phyloP scores from a whole-genome alignment of 2,797 vertebrate genomes.

The Calcarius lapponicus region DNA sequence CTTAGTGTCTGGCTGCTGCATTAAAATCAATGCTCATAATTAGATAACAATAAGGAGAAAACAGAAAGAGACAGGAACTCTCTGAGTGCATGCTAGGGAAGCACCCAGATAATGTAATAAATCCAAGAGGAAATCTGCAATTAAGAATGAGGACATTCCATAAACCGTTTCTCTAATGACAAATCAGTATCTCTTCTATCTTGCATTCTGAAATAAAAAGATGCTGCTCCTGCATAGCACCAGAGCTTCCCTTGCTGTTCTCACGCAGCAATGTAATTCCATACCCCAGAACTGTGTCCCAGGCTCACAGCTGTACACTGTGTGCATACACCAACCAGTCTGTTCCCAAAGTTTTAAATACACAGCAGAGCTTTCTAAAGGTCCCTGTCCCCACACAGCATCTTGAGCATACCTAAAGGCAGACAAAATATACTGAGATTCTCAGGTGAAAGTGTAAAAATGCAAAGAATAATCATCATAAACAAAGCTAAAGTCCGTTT shows the following conservation, averaged over 20 bases:
- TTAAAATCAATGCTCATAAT: constrained; percentile 19
- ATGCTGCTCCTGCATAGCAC: neutral
- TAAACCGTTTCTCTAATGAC: neutral
- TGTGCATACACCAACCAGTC: neutral
- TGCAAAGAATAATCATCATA: neutral
- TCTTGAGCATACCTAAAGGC: neutral
- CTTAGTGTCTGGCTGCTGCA: neutral
- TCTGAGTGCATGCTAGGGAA: neutral
- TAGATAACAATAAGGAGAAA: neutral
- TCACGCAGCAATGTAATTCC: neutral
- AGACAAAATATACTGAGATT: neutral
- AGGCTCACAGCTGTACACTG: neutral
- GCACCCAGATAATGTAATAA: constrained; percentile 19
- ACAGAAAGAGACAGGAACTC: neutral
- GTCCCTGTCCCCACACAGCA: neutral
- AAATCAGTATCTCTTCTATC: neutral
- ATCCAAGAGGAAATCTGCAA: constrained; percentile 12
- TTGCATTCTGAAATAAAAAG: neutral
- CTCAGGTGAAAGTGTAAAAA: neutral
- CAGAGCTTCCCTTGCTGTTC: neutral
- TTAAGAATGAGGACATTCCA: constrained; percentile 3
- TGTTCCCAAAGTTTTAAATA: neutral
- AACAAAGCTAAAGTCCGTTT: neutral
- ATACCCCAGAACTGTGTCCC: neutral
- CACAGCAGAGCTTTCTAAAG: neutral